Base-by-base conservation (phyloP, 2,113 vertebrate genomes). In the Gobius niger region DNA sequence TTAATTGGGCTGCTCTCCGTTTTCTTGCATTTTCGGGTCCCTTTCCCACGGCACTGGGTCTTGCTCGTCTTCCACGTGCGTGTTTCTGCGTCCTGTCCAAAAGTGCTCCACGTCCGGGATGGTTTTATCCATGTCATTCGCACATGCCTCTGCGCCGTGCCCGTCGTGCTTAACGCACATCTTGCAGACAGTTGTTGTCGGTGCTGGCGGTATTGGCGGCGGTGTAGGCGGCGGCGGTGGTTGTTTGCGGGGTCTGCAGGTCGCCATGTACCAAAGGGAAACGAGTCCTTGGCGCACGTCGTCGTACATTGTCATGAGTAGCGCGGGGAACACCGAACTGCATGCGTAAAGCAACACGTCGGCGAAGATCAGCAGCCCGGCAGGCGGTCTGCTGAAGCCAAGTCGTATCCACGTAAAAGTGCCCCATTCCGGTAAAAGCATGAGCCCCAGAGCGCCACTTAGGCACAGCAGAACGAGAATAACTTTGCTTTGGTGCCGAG, bases 21-120 rank as follows among this genome's bases (percentile, higher is more conserved):
- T 60, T 7, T 60, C 14, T 40, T 86, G 54, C 87, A 90, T 89
- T 59, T 92, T 88, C 53, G 90, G 83, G 57, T 91, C 84, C 67
- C 76, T 82, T 68, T 95, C 94, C 94, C 94, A 95, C 0, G 94
- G 94, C 24, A 94, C 72, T 0, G 93, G 94, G 59, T 92, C 92
- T 51, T 83, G 89, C 34, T 91, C 86, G 42, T 91, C 92, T 14
- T 88, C 85, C 0, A 90, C 82, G 1, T 86, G 78, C 11, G 92
- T 91, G 49, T 91, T 90, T 53, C 91, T 81, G 69, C 94, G 88
- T 46, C 92, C 92, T 40, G 90, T 93, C 94, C 93, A 94, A 42
- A 95, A 92, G 34, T 93, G 91, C 80, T 94, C 91, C 11, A 95
- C 90, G 9, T 95, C 91, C 0, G 86, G 90, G 63, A 94, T 88